phyloP scores from a whole-genome alignment of 2,888 invertebrate genomes.

The Amblyjoppa proteus region DNA sequence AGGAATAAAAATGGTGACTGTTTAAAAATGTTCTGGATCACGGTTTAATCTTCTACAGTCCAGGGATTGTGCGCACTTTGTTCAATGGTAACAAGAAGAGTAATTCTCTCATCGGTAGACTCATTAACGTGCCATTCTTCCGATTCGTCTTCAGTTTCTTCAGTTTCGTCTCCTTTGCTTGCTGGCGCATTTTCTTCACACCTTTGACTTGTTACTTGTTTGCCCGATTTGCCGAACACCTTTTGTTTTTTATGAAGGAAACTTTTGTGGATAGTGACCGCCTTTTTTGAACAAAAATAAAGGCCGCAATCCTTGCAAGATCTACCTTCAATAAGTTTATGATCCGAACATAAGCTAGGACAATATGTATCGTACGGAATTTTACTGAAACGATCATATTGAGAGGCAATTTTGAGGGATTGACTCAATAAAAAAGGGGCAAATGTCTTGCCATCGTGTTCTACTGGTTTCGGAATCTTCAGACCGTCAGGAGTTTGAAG shows the following conservation, averaged over 20 bases:
- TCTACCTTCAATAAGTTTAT: slow-evolving; percentile 71
- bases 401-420: slow-evolving; percentile 22
- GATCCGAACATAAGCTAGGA: slow-evolving; percentile 69
- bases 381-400: slow-evolving; percentile 64
- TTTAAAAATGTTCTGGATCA: no score
- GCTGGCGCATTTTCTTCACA: no score
- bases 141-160: neutral
- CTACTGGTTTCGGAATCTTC: slow-evolving; percentile 69
- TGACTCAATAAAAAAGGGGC: slow-evolving; percentile 61
- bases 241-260: neutral
- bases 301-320: slow-evolving; percentile 81
- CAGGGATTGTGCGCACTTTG: no score
- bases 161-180: neutral
- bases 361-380: slow-evolving; percentile 72
- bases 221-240: neutral
- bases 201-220: neutral
- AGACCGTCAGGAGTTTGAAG: slow-evolving; percentile 68
- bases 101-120: no score
- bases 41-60: no score
- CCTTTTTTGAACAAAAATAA: slow-evolving; percentile 64
- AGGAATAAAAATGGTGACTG: no score
- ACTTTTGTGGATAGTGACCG: slow-evolving; percentile 48
- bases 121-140: no score
- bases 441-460: slow-evolving; percentile 70
- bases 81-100: no score